These are phyloP conservation scores for human DNA, from an alignment of 2,113 vertebrate genomes.

Conservation along the genomic window GRCh38 chr12:53671001-53671500, in stretches of 20 bases:
- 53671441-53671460: background rate
- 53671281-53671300: slow-evolving; percentile 4
- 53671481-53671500: background rate
- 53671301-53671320: background rate
- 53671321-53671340: background rate
- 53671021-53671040: background rate
- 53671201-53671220: background rate
- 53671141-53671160: background rate
- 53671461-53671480: slow-evolving; percentile 25
- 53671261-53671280: background rate
- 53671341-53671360: background rate
- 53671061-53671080: background rate
- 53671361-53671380: background rate
- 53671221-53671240: background rate
- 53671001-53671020: background rate
- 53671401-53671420: background rate
- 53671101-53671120: background rate
- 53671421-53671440: background rate
- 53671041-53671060: background rate
- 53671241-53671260: background rate
- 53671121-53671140: background rate
- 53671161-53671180: background rate
- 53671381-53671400: background rate
- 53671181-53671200: background rate
- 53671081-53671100: background rate